These are phyloP conservation scores for Euplagia quadripunctaria DNA, from an alignment of 2,888 invertebrate genomes.

Conservation along the genomic window DNA sequence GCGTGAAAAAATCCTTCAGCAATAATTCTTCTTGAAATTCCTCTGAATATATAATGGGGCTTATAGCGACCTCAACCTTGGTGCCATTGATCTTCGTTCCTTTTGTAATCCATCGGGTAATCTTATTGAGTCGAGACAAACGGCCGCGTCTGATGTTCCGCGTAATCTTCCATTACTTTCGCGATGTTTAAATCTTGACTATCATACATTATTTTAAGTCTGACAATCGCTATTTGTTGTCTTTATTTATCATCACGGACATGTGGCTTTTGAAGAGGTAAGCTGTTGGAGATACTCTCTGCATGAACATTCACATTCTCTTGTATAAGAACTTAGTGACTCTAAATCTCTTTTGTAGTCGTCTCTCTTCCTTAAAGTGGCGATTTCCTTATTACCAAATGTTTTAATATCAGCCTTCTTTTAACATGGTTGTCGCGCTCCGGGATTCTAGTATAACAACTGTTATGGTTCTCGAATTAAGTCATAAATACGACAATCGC, in stretches of 20 bases:
- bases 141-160: constrained; percentile 59
- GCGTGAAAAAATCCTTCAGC: not conserved
- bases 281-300: not conserved
- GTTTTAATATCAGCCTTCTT: not conserved
- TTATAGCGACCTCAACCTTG: constrained; percentile 63
- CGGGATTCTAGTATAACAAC: not conserved
- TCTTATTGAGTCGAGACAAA: constrained; percentile 66
- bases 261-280: constrained; percentile 1
- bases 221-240: constrained; percentile 14
- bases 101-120: constrained; percentile 66
- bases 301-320: not conserved
- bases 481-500: not conserved
- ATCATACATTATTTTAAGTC: constrained; percentile 29
- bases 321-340: not conserved
- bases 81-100: constrained; percentile 57
- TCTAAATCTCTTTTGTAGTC: not conserved
- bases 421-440: not conserved
- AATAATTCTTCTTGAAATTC: not conserved
- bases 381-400: not conserved
- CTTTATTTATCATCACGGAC: constrained; percentile 6
- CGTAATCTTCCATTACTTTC: constrained; percentile 53
- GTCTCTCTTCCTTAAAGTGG: not conserved
- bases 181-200: constrained; percentile 40
- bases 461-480: not conserved
- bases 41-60: constrained; percentile 44